Conservation (phyloP, 2,797 vertebrate genomes). For the Enoplosus armatus region DNA sequence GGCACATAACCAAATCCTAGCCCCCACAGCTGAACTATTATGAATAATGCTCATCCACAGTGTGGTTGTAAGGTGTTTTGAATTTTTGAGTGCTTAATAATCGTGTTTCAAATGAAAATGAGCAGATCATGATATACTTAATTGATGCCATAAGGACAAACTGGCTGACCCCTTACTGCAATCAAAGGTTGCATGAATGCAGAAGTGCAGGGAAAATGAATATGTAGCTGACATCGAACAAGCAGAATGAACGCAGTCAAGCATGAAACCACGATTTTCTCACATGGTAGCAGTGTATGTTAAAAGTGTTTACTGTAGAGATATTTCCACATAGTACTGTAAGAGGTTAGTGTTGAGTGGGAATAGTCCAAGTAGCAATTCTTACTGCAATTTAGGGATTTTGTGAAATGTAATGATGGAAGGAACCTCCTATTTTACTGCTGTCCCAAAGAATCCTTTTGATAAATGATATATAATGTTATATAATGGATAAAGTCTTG, state of each 20-base stretch:
- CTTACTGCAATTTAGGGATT: background rate
- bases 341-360: background rate
- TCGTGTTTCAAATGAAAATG: background rate
- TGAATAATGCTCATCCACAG: background rate
- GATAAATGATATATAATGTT: background rate
- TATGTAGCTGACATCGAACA: background rate
- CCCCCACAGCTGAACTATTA: background rate
- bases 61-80: too few relatives aligned
- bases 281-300: background rate
- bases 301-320: background rate
- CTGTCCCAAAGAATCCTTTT: background rate
- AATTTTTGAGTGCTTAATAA: background rate
- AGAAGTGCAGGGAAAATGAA: background rate
- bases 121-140: background rate
- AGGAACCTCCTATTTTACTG: background rate
- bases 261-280: constrained; percentile 11
- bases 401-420: background rate
- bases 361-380: background rate
- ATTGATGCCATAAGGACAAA: background rate
- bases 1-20: too few relatives aligned
- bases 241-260: background rate
- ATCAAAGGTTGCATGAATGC: background rate
- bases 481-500: background rate
- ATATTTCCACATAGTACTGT: background rate
- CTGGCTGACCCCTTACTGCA: background rate